These are phyloP conservation scores for Meriones psammophilus DNA, from an alignment of 2,797 vertebrate species.

Conservation along the genomic window DNA sequence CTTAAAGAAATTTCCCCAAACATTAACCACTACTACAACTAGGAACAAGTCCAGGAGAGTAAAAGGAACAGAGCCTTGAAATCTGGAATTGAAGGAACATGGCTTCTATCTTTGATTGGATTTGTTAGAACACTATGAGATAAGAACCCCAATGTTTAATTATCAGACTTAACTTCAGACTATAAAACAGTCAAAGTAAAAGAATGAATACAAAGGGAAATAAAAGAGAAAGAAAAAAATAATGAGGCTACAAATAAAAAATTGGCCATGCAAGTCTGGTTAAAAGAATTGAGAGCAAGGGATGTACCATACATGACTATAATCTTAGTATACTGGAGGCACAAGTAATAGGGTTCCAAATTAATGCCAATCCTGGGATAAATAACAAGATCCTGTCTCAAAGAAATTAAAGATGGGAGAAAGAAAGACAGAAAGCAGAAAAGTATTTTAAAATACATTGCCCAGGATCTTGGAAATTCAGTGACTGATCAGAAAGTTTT, in stretches of 20 bases:
- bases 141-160: not conserved
- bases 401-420: not conserved
- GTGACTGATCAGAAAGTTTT: slow-evolving; percentile 18
- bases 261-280: slow-evolving; percentile 1
- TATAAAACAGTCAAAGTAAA: slow-evolving; percentile 23
- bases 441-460: slow-evolving; percentile 23
- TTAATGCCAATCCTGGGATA: not conserved
- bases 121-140: slow-evolving; percentile 38
- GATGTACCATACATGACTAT: not conserved
- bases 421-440: not conserved
- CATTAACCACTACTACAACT: not conserved
- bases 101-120: not conserved
- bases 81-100: not conserved
- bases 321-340: not conserved
- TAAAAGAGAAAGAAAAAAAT: slow-evolving; percentile 9
- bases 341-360: not conserved
- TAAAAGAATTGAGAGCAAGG: slow-evolving; percentile 7
- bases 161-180: slow-evolving; percentile 12
- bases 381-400: not conserved
- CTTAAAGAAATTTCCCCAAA: slow-evolving; percentile 35
- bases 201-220: not conserved
- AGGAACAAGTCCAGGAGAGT: not conserved
- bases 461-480: slow-evolving; percentile 41
- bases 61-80: not conserved
- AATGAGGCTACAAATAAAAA: slow-evolving; percentile 17